Evolutionary conservation across 2,888 invertebrate species (phyloP).

Genomic region (Stenolophus ochropezus): DNA sequence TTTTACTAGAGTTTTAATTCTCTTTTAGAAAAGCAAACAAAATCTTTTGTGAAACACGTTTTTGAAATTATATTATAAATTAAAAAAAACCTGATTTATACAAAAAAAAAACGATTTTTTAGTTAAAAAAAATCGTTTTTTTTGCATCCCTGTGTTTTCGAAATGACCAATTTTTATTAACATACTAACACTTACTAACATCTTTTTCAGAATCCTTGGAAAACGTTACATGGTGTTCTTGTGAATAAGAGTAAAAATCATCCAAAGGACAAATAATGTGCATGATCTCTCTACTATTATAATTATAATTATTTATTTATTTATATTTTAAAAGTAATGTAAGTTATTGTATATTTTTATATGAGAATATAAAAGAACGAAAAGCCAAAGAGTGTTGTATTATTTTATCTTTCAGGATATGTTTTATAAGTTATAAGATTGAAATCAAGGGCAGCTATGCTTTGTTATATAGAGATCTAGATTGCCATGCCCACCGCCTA

Average conservation of each 20-base stretch:
- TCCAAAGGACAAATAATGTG: too few species aligned
- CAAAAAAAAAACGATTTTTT: too few species aligned
- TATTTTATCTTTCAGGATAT: neutral
- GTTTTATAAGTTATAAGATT: too few species aligned
- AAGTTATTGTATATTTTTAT: neutral
- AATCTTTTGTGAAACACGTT: too few species aligned
- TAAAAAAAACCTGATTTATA: too few species aligned
- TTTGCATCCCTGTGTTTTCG: too few species aligned
- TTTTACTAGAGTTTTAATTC: too few species aligned
- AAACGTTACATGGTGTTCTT: neutral
- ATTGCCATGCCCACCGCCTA: slow-evolving; percentile 36
- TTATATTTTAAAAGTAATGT: neutral
- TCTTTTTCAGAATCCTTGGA: neutral
- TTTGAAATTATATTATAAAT: too few species aligned
- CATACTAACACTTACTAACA: neutral
- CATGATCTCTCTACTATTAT: neutral
- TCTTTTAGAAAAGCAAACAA: too few species aligned
- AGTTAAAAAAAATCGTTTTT: too few species aligned
- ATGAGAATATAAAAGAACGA: neutral
- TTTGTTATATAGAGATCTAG: slow-evolving; percentile 41
- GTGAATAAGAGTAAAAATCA: neutral
- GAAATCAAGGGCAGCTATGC: slow-evolving; percentile 34
- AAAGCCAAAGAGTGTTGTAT: too few species aligned
- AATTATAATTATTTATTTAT: neutral
- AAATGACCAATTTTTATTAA: too few species aligned